Percentiles rank a stretch among this genome's conserved stretches.
These are phyloP conservation scores for Ceraclea dissimilis DNA, from an alignment of 2,888 invertebrate genomes.

Conservation along the genomic window DNA sequence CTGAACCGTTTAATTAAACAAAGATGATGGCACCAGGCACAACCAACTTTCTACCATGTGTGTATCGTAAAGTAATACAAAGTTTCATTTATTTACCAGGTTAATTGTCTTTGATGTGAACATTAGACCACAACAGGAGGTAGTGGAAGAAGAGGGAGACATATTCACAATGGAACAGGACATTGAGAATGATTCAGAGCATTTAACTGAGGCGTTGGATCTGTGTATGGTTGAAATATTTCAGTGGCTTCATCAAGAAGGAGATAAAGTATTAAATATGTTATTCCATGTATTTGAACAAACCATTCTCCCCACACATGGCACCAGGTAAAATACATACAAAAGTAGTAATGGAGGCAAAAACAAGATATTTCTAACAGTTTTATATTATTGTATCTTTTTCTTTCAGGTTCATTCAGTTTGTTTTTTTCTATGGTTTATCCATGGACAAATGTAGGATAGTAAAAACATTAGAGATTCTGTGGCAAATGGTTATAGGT, in stretches of 20 bases:
- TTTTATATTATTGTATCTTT: neutral
- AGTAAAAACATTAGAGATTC: constrained; percentile 39
- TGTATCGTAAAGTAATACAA: too few species aligned
- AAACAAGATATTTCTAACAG: too few species aligned
- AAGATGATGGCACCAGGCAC: too few species aligned
- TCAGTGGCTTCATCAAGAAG: constrained; percentile 56
- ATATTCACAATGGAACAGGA: constrained; percentile 52
- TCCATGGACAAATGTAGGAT: constrained; percentile 34
- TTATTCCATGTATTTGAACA: constrained; percentile 67
- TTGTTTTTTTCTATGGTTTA: constrained; percentile 43
- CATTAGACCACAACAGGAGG: constrained; percentile 45
- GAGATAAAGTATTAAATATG: constrained; percentile 53
- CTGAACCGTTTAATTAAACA: too few species aligned
- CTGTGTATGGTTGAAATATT: constrained; percentile 68
- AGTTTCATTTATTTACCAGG: too few species aligned
- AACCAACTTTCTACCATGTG: too few species aligned
- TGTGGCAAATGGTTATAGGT: constrained; percentile 41
- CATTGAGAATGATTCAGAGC: constrained; percentile 43
- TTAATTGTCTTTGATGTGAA: constrained; percentile 70
- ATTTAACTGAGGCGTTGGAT: constrained; percentile 54
- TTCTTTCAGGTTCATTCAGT: constrained; percentile 43
- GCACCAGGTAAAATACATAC: constrained; percentile 47
- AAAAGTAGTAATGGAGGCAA: too few species aligned
- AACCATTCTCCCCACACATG: constrained; percentile 75
- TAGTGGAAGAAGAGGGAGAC: constrained; percentile 35